Evolutionary conservation across 1,140 invertebrate species (phyloP), one percentile per base, ranked within the genome.

Genomic region (Arion vulgaris): DNA sequence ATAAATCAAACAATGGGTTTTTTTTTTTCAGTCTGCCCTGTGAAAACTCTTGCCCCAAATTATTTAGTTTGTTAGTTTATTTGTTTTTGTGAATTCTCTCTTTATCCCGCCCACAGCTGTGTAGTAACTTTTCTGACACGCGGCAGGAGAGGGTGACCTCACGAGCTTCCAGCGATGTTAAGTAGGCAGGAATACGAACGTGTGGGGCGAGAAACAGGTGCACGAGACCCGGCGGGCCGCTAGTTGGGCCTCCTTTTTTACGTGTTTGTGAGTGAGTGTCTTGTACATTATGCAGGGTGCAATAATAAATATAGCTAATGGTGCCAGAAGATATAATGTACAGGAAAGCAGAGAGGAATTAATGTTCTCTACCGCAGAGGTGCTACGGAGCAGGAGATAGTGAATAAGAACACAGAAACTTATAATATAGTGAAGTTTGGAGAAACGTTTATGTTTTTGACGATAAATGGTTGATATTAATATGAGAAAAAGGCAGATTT

Each of bases 291-390:
- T 32, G 62, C 62, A 34, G 62, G 62, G 62, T 66, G 62, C 28
- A 66, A 32, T 66, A 66, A 66, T 66, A 66, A 66, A 66, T 66
- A 66, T 32, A 32, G 62, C 62, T 66, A 66, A 66, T 66, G 62
- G 62, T 66, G 62, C 62, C 62, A 66, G 62, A 5, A 66, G 62
- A 66, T 66, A 66, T 32, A 9, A 17, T 32, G 62, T 66, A 32
- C 4, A 34, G 62, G n/a, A 34, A n/a, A 66, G 62, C n/a, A 11
- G 17, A 28, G 19, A 66, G n/a, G n/a, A 32, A 34, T n/a, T 66
- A 66, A 66, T 32, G 15, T 23, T 66, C n/a, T 66, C 62, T 66
- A 66, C 62, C 62, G 62, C 62, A 66, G 62, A 66, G 62, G 7
- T 23, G 62, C 5, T 17, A 57, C 51, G 51, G 51, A 57, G 26